Conservation (phyloP, 2,888 invertebrate species). For the Esperia sulphurella region DNA sequence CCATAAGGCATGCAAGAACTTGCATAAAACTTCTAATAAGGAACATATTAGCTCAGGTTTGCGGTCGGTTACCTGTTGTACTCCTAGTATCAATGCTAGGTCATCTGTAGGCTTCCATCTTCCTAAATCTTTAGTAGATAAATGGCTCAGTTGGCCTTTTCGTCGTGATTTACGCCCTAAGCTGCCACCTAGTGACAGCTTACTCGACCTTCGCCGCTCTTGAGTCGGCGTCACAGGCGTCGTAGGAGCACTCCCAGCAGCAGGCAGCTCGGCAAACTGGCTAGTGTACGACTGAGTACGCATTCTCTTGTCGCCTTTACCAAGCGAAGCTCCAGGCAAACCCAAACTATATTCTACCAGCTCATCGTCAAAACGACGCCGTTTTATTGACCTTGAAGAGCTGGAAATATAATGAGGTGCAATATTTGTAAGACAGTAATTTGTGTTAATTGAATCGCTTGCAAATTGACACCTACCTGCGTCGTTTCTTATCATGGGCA, state of each 20-base stretch:
- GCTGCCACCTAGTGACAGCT: constrained; percentile 57
- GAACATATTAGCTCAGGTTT: background rate
- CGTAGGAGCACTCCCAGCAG: constrained; percentile 33
- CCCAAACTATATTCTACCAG: constrained; percentile 94
- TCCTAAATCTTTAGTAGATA: constrained; percentile 91
- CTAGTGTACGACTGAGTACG: constrained; percentile 74
- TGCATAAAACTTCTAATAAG: too few relatives aligned
- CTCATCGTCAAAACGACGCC: constrained; percentile 98
- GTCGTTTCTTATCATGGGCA: constrained; percentile 65
- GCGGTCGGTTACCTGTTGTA: constrained; percentile 84
- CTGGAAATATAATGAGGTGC: constrained; percentile 61
- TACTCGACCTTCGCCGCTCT: constrained; percentile 58
- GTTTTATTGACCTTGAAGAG: constrained; percentile 95
- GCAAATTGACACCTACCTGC: constrained; percentile 51
- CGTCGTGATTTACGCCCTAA: constrained; percentile 75
- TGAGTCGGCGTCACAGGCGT: constrained; percentile 41
- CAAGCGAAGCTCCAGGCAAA: constrained; percentile 77
- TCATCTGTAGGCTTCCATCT: constrained; percentile 99
- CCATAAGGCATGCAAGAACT: too few relatives aligned
- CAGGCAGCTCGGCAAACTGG: constrained; percentile 68
- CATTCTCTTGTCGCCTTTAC: constrained; percentile 64
- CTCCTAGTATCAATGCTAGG: constrained; percentile 93
- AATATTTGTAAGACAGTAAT: too few relatives aligned
- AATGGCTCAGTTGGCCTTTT: constrained; percentile 82
- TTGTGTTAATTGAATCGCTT: background rate